Base-by-base conservation (phyloP, 2,797 vertebrate species). In the Neostethus bicornis region DNA sequence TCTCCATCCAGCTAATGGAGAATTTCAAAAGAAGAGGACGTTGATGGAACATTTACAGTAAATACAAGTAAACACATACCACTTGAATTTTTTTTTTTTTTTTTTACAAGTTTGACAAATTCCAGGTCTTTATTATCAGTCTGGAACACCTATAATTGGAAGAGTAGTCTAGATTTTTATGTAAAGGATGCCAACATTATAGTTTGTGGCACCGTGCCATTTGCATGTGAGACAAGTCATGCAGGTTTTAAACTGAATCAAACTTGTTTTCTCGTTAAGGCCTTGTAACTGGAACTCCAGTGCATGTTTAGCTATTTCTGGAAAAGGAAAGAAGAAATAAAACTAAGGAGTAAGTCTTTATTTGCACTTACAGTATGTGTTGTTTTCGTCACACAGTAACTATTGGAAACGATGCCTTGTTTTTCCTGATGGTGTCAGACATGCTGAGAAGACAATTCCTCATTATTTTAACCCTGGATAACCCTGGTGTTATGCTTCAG, bases 1-100 rank as follows among this genome's bases (percentile, higher is more conserved):
- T 81, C 61, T 68, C 56, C 68, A 1, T 68, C 31, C 12, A 4
- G 23, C 75, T 75, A 32, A 49, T 65, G 41, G 26, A 29, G 45
- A 17, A 70, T 65, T 86, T 87, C 75, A 57, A 34, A 64, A 78
- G 63, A 87, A 86, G 55, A 73, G 77, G 80, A 80, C 79, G 54
- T 65, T 42, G 45, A 64, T 21, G 53, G 61, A 60, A 3, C 28
- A 45, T 71, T 81, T 85, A 85, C 82, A 66, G 82, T 78, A 80
- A 83, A n/a, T 20, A 47, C 12, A 34, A 2, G 5, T 43, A 23
- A 4, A 52, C 1, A 17, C 7, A 21, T 32, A 43, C n/a, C 21
- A 11, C 11, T 56, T 24, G 35, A 31, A 16, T 53, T 70, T 64
- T 43, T 4, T 3, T 11, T 1, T 12, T 12, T 14, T 4, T 14